phyloP scores from a whole-genome alignment of 2,888 invertebrate species.

The Polydesmus complanatus region DNA sequence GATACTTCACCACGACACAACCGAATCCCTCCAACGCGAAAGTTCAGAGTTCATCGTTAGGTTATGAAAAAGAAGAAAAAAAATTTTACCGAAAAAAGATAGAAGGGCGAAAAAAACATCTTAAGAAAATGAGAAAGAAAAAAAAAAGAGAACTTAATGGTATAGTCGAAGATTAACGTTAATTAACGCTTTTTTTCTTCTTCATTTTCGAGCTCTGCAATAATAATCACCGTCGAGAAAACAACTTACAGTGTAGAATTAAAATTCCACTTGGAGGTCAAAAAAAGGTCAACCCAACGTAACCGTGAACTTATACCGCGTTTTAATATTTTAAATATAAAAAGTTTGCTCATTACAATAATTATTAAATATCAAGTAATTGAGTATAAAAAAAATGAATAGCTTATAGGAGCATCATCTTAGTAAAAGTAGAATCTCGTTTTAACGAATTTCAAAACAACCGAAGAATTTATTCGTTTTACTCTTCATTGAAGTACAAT shows the following conservation, averaged over 20 bases:
- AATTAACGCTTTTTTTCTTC: background rate
- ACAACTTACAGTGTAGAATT: background rate
- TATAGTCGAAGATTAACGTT: background rate
- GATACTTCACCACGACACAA: background rate
- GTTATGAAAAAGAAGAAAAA: too few relatives aligned
- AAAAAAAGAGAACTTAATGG: background rate
- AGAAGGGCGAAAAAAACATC: too few relatives aligned
- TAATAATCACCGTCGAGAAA: background rate
- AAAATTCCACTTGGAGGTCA: background rate
- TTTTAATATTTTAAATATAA: too few relatives aligned
- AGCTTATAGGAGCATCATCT: too few relatives aligned
- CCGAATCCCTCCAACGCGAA: background rate
- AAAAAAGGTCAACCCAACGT: background rate
- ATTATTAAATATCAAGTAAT: too few relatives aligned
- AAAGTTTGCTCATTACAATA: too few relatives aligned
- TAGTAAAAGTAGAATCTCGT: too few relatives aligned
- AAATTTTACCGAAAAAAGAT: too few relatives aligned
- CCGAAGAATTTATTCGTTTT: too few relatives aligned
- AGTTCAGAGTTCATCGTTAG: background rate
- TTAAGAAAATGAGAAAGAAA: background rate
- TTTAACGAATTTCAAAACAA: too few relatives aligned
- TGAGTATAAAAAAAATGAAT: too few relatives aligned
- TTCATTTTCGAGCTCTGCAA: background rate
- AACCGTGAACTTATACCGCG: background rate
- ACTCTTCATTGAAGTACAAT: too few relatives aligned